phyloP scores from a whole-genome alignment of 2,113 vertebrate species.

The Origma solitaria region DNA sequence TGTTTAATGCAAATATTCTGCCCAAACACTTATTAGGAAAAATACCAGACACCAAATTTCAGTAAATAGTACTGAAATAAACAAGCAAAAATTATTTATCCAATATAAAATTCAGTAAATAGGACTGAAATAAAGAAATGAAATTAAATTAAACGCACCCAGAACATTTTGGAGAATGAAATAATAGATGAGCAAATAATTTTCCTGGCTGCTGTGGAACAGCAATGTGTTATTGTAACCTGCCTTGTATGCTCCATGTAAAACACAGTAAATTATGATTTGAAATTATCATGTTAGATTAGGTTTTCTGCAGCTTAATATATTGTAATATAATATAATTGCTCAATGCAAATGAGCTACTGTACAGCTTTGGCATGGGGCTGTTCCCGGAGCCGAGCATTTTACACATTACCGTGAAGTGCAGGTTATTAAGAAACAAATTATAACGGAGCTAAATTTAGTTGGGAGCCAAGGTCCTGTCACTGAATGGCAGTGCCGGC shows the following conservation, averaged over 20 bases:
- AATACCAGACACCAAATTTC: background rate
- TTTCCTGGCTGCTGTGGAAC: slow-evolving; percentile 40
- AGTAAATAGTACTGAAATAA: background rate
- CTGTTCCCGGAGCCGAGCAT: slow-evolving; percentile 68
- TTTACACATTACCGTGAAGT: slow-evolving; percentile 69
- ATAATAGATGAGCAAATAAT: slow-evolving; percentile 53
- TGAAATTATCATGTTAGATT: slow-evolving; percentile 73
- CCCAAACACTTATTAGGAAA: background rate
- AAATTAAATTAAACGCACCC: background rate
- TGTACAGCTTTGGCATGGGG: slow-evolving; percentile 60
- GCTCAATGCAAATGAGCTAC: slow-evolving; percentile 75
- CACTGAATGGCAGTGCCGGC: background rate
- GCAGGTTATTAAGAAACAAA: slow-evolving; percentile 74
- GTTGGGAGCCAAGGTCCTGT: slow-evolving; percentile 52
- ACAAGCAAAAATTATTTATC: background rate
- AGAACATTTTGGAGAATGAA: slow-evolving; percentile 11
- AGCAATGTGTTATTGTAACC: slow-evolving; percentile 56
- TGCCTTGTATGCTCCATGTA: slow-evolving; percentile 64
- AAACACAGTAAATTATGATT: slow-evolving; percentile 66
- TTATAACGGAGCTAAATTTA: slow-evolving; percentile 70
- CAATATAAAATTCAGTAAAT: background rate
- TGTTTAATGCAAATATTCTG: background rate
- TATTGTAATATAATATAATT: slow-evolving; percentile 75
- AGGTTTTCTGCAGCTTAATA: slow-evolving; percentile 73
- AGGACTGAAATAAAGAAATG: background rate